Base-by-base conservation (phyloP, 1,140 invertebrate species). In the Sycobia sp. region DNA sequence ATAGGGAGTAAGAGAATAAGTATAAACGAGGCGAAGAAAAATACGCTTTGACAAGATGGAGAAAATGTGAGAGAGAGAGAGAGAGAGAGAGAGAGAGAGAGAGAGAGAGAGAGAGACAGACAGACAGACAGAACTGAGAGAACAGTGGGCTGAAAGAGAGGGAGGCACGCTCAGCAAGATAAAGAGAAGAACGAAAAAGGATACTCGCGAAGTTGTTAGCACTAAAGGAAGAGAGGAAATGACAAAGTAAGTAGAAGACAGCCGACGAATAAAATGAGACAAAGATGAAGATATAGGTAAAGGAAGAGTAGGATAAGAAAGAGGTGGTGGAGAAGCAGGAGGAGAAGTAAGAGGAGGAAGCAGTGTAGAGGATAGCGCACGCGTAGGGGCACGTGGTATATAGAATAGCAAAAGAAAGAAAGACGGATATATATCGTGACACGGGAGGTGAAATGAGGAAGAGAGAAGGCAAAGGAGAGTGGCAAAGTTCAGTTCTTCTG, bases 391-490 rank as follows among this genome's bases (percentile, higher is more conserved):
- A 32, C 32, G 27, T 27, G 47, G 27, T n/a, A n/a, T n/a, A 53
- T 53, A 62, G 47, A 59, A 54, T 49, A 44, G 60, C 32, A 60
- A 25, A 46, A 61, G 55, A 65, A 25, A 38, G 36, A 44, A 44
- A 27, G 61, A 66, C 20, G 51, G 62, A 56, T 51, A 46, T 47
- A 63, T 23, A 47, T 47, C 13, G 47, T 27, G 7, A 10, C n/a
- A 32, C 27, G 47, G n/a, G n/a, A 49, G 23, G 27, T 49, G 27
- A 49, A 49, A 49, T 32, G 65, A 58, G 62, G 47, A 36, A 59
- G 49, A 63, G 55, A 55, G 61, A 56, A 55, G 44, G 61, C 46
- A 63, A 60, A 55, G 49, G 56, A 49, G 56, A 67, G 46, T 60
- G 59, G 58, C 51, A 59, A 49, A 66, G 50, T 56, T 60, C 51